These are phyloP conservation scores for Lottia scabra DNA, from an alignment of 2,888 invertebrate genomes.

Conservation along the genomic window DNA sequence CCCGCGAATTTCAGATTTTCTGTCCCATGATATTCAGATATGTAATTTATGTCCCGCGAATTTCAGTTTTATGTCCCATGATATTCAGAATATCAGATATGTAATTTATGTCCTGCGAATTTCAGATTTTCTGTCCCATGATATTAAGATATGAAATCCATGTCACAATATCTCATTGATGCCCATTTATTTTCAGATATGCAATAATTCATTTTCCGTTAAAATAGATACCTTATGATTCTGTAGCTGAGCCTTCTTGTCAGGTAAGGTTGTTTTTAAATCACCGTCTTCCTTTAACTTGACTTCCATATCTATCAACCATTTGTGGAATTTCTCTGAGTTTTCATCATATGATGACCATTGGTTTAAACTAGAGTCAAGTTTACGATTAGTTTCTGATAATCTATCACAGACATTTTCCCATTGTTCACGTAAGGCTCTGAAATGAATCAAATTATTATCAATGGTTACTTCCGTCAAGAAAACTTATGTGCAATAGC, in stretches of 20 bases:
- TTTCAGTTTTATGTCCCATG: no score
- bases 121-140: no score
- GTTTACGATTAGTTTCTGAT: conserved; percentile 83
- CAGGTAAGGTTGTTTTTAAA: conserved; percentile 87
- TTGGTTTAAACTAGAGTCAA: conserved; percentile 87
- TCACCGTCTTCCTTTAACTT: conserved; percentile 84
- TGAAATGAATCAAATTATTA: conserved; percentile 11
- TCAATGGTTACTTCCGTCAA: no score
- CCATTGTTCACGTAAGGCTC: conserved; percentile 70
- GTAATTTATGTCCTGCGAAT: neutral
- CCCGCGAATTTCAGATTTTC: no score
- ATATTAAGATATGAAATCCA: neutral
- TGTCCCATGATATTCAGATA: neutral
- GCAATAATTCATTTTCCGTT: no score
- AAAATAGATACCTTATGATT: conserved; percentile 80
- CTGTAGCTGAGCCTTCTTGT: conserved; percentile 88
- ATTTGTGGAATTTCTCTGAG: conserved; percentile 80
- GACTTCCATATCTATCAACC: conserved; percentile 82
- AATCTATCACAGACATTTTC: conserved; percentile 74
- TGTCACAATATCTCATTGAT: no score
- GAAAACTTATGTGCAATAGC: no score
- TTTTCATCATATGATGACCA: conserved; percentile 95
- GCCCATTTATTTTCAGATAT: neutral
- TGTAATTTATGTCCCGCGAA: no score
- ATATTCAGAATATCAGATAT: neutral